phyloP scores from a whole-genome alignment of 2,797 vertebrate genomes.

The Acanthopagrus latus region DNA sequence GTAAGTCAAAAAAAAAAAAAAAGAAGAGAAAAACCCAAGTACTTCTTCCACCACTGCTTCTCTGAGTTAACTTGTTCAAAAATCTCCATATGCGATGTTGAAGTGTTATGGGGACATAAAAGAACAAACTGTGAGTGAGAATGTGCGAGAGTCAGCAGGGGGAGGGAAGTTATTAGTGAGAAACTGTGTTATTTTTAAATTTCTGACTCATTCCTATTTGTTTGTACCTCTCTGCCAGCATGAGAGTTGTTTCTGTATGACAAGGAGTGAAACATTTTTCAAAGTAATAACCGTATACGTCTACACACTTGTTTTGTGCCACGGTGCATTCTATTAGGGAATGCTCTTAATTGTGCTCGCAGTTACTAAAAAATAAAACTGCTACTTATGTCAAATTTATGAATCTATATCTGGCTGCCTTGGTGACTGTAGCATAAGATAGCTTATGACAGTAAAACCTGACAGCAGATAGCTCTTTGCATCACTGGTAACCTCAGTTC shows the following conservation, averaged over 20 bases:
- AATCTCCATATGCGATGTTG: conserved; percentile 35
- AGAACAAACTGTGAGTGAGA: conserved; percentile 60
- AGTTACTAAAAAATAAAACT: conserved; percentile 46
- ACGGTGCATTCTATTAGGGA: conserved; percentile 28
- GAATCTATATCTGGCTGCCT: conserved; percentile 32
- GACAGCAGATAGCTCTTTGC: conserved; percentile 32
- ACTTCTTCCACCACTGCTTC: background rate
- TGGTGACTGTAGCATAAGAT: conserved; percentile 18
- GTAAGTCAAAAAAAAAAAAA: too few species aligned
- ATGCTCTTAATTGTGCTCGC: conserved; percentile 9
- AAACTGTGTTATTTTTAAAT: conserved; percentile 71
- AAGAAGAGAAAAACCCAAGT: background rate
- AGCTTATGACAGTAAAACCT: conserved; percentile 42
- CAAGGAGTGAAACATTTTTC: conserved; percentile 47
- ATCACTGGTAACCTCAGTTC: conserved; percentile 31
- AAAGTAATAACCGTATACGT: conserved; percentile 33
- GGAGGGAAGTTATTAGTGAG: conserved; percentile 60
- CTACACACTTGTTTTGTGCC: conserved; percentile 29
- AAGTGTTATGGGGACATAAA: conserved; percentile 45
- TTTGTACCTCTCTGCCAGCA: conserved; percentile 40
- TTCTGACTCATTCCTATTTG: conserved; percentile 70
- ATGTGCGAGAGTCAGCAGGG: conserved; percentile 61
- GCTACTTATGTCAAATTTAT: conserved; percentile 57
- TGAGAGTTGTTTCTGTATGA: conserved; percentile 48
- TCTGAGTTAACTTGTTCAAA: conserved; percentile 49